A percentile compares a stretch with the other conserved stretches of the same genome.
These are phyloP conservation scores for Sternotherus odoratus DNA, from an alignment of 2,797 vertebrate species.

Conservation along the genomic window DNA sequence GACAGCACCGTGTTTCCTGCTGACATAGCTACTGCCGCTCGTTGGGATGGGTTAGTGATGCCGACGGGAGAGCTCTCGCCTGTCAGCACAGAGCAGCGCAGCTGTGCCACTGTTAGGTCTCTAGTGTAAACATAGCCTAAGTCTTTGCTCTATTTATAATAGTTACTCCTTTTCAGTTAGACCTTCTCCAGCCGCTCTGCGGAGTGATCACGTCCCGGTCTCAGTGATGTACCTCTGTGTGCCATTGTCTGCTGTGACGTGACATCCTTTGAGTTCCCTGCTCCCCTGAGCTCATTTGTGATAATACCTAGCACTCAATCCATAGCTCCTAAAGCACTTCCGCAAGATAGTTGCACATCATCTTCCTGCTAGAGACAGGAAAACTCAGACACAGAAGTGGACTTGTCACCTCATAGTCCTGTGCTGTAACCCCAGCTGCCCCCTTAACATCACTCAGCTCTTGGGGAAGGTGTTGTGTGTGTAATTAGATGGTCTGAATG, in stretches of 20 bases:
- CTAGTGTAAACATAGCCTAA: too few relatives aligned
- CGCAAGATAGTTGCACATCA: not conserved
- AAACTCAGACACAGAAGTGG: rapidly evolving
- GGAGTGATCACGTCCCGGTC: not conserved
- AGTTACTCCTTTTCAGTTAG: not conserved
- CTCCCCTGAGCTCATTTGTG: not conserved
- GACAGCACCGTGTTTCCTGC: too few relatives aligned
- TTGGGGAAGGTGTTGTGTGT: not conserved
- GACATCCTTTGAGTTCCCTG: not conserved
- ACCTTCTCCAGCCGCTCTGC: constrained; percentile 22
- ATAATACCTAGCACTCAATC: not conserved
- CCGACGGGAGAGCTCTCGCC: not conserved
- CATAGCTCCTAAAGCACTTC: not conserved
- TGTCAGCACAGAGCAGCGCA: not conserved
- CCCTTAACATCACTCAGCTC: not conserved
- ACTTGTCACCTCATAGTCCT: not conserved
- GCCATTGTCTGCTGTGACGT: not conserved
- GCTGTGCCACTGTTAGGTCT: too few relatives aligned
- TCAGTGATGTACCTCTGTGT: not conserved
- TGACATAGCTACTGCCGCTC: too few relatives aligned
- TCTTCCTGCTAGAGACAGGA: not conserved
- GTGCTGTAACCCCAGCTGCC: not conserved
- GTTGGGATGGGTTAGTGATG: not conserved
- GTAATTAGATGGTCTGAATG: not conserved
- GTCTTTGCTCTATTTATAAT: not conserved